These are phyloP conservation scores for Sipha maydis DNA, from an alignment of 2,888 invertebrate species.

Conservation along the genomic window DNA sequence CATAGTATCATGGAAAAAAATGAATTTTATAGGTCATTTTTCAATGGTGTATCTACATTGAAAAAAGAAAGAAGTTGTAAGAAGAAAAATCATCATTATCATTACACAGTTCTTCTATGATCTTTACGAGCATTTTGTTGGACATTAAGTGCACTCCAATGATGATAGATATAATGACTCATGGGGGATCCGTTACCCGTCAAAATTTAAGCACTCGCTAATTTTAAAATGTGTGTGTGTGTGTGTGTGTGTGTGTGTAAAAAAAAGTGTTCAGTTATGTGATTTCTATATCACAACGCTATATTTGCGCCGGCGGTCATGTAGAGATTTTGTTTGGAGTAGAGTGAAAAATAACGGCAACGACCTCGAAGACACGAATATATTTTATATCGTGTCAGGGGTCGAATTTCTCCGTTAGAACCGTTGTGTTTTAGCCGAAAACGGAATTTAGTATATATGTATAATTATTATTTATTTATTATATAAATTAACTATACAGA, in stretches of 20 bases:
- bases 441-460: conserved; percentile 35
- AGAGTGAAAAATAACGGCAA: conserved; percentile 45
- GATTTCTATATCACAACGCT: conserved; percentile 45
- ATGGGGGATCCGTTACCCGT: conserved; percentile 39
- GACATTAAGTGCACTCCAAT: conserved; percentile 53
- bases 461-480: background rate
- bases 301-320: conserved; percentile 44
- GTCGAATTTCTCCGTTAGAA: conserved; percentile 57
- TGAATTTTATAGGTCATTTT: conserved; percentile 32
- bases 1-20: background rate
- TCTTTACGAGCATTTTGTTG: conserved; percentile 1
- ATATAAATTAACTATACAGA: background rate
- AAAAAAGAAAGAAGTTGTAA: conserved; percentile 18
- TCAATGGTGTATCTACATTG: background rate
- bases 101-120: conserved; percentile 29
- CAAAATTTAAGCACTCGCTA: conserved; percentile 19
- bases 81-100: conserved; percentile 33
- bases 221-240: conserved; percentile 21
- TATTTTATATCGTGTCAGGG: conserved; percentile 43
- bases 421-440: conserved; percentile 44
- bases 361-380: conserved; percentile 51
- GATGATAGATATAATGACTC: conserved; percentile 33
- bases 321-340: conserved; percentile 55
- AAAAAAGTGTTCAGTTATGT: conserved; percentile 28
- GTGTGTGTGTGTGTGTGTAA: background rate